Evolutionary conservation across 1,140 invertebrate genomes (phyloP), one percentile per base, ranked within the genome.

Genomic region (Bicyclus anynana): DNA sequence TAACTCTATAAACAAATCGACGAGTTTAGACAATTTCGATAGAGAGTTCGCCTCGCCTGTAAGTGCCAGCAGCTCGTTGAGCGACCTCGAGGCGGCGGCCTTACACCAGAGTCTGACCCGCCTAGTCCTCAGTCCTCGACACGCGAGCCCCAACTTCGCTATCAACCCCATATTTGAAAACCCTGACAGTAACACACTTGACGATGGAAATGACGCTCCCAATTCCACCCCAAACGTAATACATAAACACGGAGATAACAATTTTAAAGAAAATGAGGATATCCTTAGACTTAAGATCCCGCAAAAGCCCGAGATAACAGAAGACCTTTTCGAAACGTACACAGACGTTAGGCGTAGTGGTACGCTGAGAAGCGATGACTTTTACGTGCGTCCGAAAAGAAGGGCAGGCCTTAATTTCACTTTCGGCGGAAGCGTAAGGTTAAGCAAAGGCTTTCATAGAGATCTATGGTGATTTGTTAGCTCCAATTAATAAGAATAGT

Each of bases 141-240:
- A 91, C 74, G 90, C 91, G 53, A 93, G 90, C 82, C 89, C 89
- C 61, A 89, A 93, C 80, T 93, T 93, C 80, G 92, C 91, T 58
- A 89, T 91, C 69, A 93, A 93, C 74, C 92, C 92, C 53, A 87
- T 93, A 61, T 88, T 92, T 51, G 86, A 89, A 77, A 74, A 78
- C 61, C 69, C 82, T 62, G 77, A 83, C 67, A 80, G 62, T 77
- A 69, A 66, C 62, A 67, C 80, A 69, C 59, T 58, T 67, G 71
- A 77, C 67, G 66, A 74, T 49, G 69, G 67, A 69, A 53, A 67
- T 55, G 27, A 72, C 69, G 60, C 54, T 44, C 42, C n/a, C 62
- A 63, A 74, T 60, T 53, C 65, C 60, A 66, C 67, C 29, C 53
- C 59, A 59, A 77, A 80, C 67, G 72, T 78, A 81, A 82, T 72